Evolutionary conservation across 1,140 invertebrate species (phyloP), one percentile per base, ranked within the genome.

Genomic region (Drosophila subpulchrella): DNA sequence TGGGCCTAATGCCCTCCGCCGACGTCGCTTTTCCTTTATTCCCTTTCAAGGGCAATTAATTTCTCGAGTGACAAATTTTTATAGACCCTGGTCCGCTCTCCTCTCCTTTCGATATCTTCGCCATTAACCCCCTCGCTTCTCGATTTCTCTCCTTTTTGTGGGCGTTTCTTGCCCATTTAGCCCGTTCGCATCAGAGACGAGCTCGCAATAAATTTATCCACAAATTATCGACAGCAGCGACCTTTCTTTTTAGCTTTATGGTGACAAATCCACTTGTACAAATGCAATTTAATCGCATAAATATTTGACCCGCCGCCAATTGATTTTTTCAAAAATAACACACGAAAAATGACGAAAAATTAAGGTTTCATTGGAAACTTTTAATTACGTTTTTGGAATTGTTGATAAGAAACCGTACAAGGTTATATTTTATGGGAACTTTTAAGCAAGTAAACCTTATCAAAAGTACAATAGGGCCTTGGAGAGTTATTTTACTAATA

Each of bases 31-130:
- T 39, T 47, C 47, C 42, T 39, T 34, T 50, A 42, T 67, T 66
- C 53, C 78, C 58, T 66, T 89, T 91, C 90, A 91, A 90, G 90
- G 90, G 83, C 90, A 91, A 91, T 91, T 91, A 91, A 91, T 91
- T 91, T 91, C 86, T 90, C 73, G 86, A 81, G 81, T 91, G 86
- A 91, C 90, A 90, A 91, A 91, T 86, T 91, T 91, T 91, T 91
- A 91, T 91, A 76, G 83, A 84, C 81, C 54, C 51, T 73, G 44
- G 59, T 50, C 60, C 42, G 48, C 8, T 38, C 38, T 32, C 47
- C 46, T 62, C 42, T 68, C 34, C 59, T 47, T 59, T 53, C 60
- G 58, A 38, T 41, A 51, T 70, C 63, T 88, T 74, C 51, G 48
- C 61, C 61, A 66, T 70, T 83, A 78, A 68, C 61, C 72, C 61